Evolutionary conservation across 1,140 invertebrate genomes (phyloP).

Genomic region (Drosophila elegans): DNA sequence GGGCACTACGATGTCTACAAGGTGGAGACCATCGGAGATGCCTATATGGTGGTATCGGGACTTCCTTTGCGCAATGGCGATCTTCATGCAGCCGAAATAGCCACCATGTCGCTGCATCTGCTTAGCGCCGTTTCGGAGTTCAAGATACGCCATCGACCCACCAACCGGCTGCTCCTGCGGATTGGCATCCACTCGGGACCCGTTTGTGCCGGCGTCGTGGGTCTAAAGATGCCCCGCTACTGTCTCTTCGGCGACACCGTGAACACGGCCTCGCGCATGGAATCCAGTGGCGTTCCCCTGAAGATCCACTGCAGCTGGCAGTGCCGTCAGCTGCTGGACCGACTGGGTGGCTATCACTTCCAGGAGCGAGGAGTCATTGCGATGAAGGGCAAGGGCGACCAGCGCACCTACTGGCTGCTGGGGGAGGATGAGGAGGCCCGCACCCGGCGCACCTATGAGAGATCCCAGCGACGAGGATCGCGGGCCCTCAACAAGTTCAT

Average conservation of each 20-base stretch:
- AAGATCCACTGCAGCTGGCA: slow-evolving; percentile 94
- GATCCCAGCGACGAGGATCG: slow-evolving; percentile 85
- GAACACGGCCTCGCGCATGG: slow-evolving; percentile 97
- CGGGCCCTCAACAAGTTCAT: slow-evolving; percentile 77
- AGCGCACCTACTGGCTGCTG: slow-evolving; percentile 94
- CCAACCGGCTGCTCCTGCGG: slow-evolving; percentile 93
- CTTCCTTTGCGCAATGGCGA: slow-evolving; percentile 92
- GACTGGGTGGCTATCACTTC: slow-evolving; percentile 91
- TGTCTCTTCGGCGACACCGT: slow-evolving; percentile 97
- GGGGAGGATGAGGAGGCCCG: slow-evolving; percentile 89
- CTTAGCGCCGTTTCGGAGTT: slow-evolving; percentile 93
- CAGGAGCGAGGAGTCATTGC: slow-evolving; percentile 91
- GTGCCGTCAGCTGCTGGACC: slow-evolving; percentile 90
- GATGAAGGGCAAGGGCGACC: slow-evolving; percentile 95
- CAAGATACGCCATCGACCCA: slow-evolving; percentile 93
- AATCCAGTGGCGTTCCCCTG: slow-evolving; percentile 94
- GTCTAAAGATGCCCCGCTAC: slow-evolving; percentile 97
- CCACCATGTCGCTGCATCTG: slow-evolving; percentile 95
- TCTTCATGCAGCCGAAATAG: slow-evolving; percentile 95
- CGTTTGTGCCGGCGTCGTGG: slow-evolving; percentile 91
- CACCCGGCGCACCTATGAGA: slow-evolving; percentile 86
- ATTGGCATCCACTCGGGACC: slow-evolving; percentile 96
- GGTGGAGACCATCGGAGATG: slow-evolving; percentile 96
- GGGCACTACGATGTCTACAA: slow-evolving; percentile 97
- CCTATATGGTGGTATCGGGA: slow-evolving; percentile 95